phyloP scores from a whole-genome alignment of 2,113 vertebrate species.

The Oreotragus oreotragus region DNA sequence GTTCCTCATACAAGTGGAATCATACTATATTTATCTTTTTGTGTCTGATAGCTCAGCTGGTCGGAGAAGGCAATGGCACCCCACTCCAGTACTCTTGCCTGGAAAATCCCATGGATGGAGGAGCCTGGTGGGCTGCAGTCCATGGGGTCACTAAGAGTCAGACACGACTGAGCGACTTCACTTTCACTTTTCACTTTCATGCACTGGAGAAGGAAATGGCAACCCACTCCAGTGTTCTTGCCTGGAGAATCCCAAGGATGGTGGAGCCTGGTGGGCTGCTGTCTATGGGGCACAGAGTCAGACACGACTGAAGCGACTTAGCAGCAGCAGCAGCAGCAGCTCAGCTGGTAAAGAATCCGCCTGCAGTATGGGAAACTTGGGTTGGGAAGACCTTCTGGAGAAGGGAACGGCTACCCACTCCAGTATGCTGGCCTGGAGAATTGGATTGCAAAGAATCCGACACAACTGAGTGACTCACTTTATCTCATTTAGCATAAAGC shows the following conservation, averaged over 20 bases:
- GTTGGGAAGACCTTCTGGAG: not conserved
- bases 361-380: not conserved
- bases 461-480: too few species aligned
- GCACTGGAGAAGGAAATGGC: too few species aligned
- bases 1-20: not conserved
- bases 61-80: not conserved
- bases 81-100: too few species aligned
- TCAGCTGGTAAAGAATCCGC: not conserved
- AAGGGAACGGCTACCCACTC: not conserved
- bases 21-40: not conserved
- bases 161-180: too few species aligned
- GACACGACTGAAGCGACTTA: too few species aligned
- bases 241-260: too few species aligned
- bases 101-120: too few species aligned
- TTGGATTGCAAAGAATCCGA: not conserved
- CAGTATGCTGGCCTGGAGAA: not conserved
- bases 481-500: not conserved
- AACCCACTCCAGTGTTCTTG: too few species aligned
- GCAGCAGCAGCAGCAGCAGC: not conserved
- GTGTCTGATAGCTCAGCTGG: not conserved
- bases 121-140: too few species aligned
- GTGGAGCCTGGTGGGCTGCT: too few species aligned
- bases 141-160: rapidly evolving
- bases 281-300: rapidly evolving
- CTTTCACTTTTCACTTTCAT: too few species aligned